phyloP scores from a whole-genome alignment of 2,888 invertebrate species.

The Drosophila merina region DNA sequence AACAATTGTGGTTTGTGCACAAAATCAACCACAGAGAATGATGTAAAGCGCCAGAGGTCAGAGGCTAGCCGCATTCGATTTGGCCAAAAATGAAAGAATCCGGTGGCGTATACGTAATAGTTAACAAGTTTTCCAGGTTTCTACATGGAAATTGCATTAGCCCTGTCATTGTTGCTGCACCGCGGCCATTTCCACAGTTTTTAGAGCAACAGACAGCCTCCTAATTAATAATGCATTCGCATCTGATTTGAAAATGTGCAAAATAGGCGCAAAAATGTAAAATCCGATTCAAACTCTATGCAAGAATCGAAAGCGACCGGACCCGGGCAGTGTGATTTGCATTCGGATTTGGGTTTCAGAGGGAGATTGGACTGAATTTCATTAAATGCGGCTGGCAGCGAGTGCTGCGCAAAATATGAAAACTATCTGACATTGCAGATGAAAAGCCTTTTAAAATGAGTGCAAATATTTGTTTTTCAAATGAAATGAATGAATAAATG shows the following conservation, averaged over 20 bases:
- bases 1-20: constrained; percentile 26
- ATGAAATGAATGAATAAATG: constrained; percentile 64
- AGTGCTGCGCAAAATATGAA: constrained; percentile 51
- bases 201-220: constrained; percentile 7
- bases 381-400: constrained; percentile 41
- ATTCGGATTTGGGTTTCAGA: constrained; percentile 24
- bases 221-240: constrained; percentile 65
- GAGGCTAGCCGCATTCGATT: constrained; percentile 27
- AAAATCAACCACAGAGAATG: constrained; percentile 32
- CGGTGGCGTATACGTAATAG: constrained; percentile 54
- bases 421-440: constrained; percentile 33
- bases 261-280: constrained; percentile 41
- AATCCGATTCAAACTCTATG: constrained; percentile 34
- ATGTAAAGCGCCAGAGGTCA: constrained; percentile 21
- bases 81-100: constrained; percentile 21
- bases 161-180: constrained; percentile 10
- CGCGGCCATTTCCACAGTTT: constrained; percentile 37
- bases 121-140: constrained; percentile 14
- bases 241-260: constrained; percentile 43
- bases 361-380: constrained; percentile 46
- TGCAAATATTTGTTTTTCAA: constrained; percentile 72
- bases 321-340: neutral
- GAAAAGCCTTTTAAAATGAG: constrained; percentile 37
- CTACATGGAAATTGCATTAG: constrained; percentile 60
- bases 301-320: constrained; percentile 3